A percentile compares a stretch with the other conserved stretches of the same genome.
These are phyloP conservation scores for Pangasius larnaudii DNA, from an alignment of 2,797 vertebrate species.

Conservation along the genomic window DNA sequence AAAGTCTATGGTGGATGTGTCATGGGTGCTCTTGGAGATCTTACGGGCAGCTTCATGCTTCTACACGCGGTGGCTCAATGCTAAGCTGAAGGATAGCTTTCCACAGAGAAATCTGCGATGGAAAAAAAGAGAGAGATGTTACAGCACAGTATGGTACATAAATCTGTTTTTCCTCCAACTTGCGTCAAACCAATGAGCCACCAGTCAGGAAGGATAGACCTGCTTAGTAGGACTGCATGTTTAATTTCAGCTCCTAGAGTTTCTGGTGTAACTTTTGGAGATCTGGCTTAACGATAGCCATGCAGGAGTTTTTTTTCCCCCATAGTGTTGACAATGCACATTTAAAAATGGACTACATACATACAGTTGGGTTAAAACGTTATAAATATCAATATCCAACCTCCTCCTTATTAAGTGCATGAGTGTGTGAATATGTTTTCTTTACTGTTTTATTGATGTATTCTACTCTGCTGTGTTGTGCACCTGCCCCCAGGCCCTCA, in stretches of 20 bases:
- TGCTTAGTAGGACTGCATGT: background rate
- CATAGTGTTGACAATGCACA: background rate
- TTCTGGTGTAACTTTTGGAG: background rate
- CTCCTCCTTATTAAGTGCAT: background rate
- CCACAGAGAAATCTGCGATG: background rate
- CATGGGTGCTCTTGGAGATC: background rate
- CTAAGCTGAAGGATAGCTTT: background rate
- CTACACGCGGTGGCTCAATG: background rate
- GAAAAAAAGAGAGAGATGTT: too few species aligned
- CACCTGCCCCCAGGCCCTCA: conserved; percentile 64
- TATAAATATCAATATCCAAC: background rate
- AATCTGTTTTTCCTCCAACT: background rate
- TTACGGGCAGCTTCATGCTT: background rate
- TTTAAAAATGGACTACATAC: background rate
- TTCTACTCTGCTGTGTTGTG: conserved; percentile 51
- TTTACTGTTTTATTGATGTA: conserved; percentile 31
- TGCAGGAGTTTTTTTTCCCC: too few species aligned
- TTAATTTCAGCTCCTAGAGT: background rate
- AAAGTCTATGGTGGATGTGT: background rate
- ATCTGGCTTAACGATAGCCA: background rate
- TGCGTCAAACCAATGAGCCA: background rate
- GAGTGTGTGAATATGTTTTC: conserved; percentile 32
- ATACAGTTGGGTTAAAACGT: background rate
- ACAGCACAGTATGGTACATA: background rate
- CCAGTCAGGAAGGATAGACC: background rate